phyloP scores from a whole-genome alignment of 2,797 vertebrate genomes.

The Halcyon chelicuti region DNA sequence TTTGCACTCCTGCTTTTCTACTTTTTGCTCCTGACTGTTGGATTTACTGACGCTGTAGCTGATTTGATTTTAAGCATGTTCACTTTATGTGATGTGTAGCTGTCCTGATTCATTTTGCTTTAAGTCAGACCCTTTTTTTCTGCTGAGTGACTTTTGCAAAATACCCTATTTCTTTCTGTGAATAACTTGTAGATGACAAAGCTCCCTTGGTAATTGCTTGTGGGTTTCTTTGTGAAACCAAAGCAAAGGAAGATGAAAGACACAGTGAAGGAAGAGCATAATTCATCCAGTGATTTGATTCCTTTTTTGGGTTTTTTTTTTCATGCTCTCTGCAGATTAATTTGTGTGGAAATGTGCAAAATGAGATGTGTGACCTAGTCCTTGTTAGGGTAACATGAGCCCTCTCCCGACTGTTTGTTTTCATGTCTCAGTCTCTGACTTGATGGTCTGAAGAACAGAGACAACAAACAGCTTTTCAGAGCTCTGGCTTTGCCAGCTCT shows the following conservation, averaged over 20 bases:
- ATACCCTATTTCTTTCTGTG: not conserved
- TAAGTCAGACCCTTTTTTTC: not conserved
- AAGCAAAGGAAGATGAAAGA: not conserved
- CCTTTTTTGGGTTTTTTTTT: not conserved
- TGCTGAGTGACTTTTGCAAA: not conserved
- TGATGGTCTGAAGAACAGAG: not conserved
- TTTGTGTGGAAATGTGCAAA: not conserved
- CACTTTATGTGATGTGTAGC: not conserved
- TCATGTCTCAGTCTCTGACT: not conserved
- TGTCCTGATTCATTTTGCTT: not conserved
- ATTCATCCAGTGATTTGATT: not conserved
- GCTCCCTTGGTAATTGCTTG: not conserved
- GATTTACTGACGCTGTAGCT: not conserved
- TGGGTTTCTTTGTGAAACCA: not conserved
- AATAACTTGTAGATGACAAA: not conserved
- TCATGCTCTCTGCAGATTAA: not conserved
- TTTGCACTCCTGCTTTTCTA: not conserved
- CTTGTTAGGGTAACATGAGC: not conserved
- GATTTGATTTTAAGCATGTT: not conserved
- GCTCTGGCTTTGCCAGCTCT: not conserved
- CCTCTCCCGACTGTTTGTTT: not conserved
- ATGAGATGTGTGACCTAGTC: not conserved
- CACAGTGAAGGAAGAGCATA: not conserved
- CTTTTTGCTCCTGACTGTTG: not conserved
- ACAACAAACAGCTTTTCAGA: not conserved